phyloP scores from a whole-genome alignment of 2,888 invertebrate species.

The Terebella lapidaria region DNA sequence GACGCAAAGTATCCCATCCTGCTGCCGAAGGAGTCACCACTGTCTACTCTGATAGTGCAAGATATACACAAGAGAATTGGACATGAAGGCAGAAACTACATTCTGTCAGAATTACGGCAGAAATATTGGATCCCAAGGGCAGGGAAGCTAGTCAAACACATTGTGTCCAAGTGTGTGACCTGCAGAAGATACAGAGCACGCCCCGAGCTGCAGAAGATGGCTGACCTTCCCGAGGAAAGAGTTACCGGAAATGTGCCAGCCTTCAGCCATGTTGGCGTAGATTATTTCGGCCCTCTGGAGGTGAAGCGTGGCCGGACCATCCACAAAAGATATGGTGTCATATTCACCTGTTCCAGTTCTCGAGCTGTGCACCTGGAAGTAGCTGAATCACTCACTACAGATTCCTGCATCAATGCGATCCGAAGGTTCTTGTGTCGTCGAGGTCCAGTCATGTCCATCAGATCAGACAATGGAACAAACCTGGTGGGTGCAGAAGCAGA shows the following conservation, averaged over 20 bases:
- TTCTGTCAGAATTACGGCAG: not conserved
- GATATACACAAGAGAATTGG: no score
- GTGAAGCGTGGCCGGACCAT: conserved; percentile 13
- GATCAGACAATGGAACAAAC: conserved; percentile 20
- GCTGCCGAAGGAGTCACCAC: not conserved
- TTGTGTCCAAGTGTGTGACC: no score
- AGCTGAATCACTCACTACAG: no score
- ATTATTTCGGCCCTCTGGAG: no score
- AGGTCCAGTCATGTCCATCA: conserved; percentile 2
- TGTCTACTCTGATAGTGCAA: no score
- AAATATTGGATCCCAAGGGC: not conserved
- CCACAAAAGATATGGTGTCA: conserved; percentile 20
- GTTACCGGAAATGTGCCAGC: conserved; percentile 7
- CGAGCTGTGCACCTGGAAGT: conserved; percentile 19
- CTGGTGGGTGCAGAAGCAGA: conserved; percentile 20
- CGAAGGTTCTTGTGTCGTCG: conserved; percentile 15
- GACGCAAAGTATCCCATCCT: no score
- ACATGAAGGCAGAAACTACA: no score
- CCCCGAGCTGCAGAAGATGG: conserved; percentile 12
- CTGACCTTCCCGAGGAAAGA: conserved; percentile 16
- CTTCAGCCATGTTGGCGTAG: conserved; percentile 10
- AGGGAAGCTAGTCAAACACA: not conserved
- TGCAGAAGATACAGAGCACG: conserved; percentile 11
- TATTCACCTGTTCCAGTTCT: conserved; percentile 18
- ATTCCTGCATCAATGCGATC: conserved; percentile 17